A percentile compares a stretch with the other conserved stretches of the same genome.
These are phyloP conservation scores for Monochamus saltuarius DNA, from an alignment of 1,140 invertebrate species.

Conservation along the genomic window DNA sequence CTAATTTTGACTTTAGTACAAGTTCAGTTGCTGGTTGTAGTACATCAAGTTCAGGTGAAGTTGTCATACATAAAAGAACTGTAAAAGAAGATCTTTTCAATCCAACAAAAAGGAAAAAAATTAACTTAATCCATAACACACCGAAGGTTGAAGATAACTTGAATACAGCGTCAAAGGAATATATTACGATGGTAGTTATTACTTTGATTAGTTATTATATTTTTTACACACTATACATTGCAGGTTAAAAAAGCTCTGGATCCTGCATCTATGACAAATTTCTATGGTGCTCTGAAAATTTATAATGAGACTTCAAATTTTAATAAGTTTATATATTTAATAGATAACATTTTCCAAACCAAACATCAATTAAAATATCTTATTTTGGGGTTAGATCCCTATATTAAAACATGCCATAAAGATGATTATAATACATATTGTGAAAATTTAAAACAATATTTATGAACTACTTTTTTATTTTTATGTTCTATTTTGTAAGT, in stretches of 20 bases:
- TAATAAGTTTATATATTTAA: constrained; percentile 53
- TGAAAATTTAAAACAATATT: constrained; percentile 35
- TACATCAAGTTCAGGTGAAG: constrained; percentile 9
- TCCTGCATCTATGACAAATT: constrained; percentile 58
- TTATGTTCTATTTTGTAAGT: too few relatives aligned
- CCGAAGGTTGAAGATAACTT: neutral
- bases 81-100: constrained; percentile 39
- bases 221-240: constrained; percentile 51
- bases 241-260: constrained; percentile 51
- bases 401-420: constrained; percentile 60
- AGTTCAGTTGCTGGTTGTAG: neutral
- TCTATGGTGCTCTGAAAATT: constrained; percentile 58
- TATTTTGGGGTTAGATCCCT: constrained; percentile 62
- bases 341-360: constrained; percentile 56
- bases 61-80: constrained; percentile 48
- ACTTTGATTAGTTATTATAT: constrained; percentile 48
- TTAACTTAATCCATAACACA: constrained; percentile 56
- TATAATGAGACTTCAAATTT: constrained; percentile 62
- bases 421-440: constrained; percentile 56
- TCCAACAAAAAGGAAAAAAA: constrained; percentile 52
- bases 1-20: too few relatives aligned
- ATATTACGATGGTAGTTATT: constrained; percentile 39
- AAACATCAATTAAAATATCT: constrained; percentile 59
- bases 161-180: constrained; percentile 31
- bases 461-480: neutral